Evolutionary conservation across 2,797 vertebrate species (phyloP), one percentile per base, ranked within the genome.

Genomic region (Denticeps clupeoides): DNA sequence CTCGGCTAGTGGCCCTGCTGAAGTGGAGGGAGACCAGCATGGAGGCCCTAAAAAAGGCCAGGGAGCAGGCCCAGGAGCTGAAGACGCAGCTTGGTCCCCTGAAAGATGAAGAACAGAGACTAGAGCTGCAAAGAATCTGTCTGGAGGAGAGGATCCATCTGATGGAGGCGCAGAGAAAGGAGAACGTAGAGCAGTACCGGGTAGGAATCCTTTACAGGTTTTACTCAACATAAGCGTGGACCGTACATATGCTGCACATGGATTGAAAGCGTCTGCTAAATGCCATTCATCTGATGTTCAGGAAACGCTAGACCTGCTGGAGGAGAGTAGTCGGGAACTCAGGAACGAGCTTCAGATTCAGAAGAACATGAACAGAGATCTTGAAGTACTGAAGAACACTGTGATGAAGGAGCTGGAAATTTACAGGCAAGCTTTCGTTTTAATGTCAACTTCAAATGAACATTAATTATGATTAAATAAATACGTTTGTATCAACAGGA

Each of bases 71-170:
- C 31, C 83, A 84, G 49, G 82, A 79, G 28, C 79, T 94, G 60
- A 88, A 64, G 69, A 78, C 77, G 47, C 81, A 83, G 23, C 67
- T 93, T 51, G 69, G 77, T 41, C 90, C 91, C 2, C 47, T 97
- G 26, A 81, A 72, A 59, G 83, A 87, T 1, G 86, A 96, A 67
- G 81, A 72, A 37, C 80, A 80, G 67, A 78, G 62, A 43, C 77
- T 96, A 57, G 61, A 58, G 21, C 71, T 91, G 53, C 86, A 91
- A 57, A 89, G 80, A 53, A 71, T 74, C 37, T 84, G 82, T 64
- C 75, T 94, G 69, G 87, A 96, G 67, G 88, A 95, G 67, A 88
- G 89, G 70, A 79, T 92, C 0, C 45, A 72, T 16, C 79, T 97
- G 0, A 65, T 80, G 62, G 75, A 78, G 66, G 67, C 75, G 2